These are phyloP conservation scores for Drosophila helvetica DNA, from an alignment of 2,888 invertebrate species.

Conservation along the genomic window DNA sequence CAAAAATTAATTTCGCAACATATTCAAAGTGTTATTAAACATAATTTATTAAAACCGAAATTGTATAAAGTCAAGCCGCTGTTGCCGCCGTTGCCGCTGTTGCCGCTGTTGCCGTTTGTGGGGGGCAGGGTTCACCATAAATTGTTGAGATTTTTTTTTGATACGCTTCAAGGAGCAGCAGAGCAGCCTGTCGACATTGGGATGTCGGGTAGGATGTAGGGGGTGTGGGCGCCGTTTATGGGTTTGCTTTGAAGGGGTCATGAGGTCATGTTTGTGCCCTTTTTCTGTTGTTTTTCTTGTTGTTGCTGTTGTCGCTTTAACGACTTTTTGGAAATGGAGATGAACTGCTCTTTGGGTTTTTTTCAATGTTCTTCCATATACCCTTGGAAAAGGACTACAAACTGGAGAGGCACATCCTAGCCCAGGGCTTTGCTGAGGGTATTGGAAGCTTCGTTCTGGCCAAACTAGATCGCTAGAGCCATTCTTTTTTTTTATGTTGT, in stretches of 20 bases:
- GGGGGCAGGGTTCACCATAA: constrained; percentile 53
- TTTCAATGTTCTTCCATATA: neutral
- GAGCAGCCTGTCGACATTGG: constrained; percentile 3
- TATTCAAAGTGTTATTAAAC: constrained; percentile 81
- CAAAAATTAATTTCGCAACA: constrained; percentile 79
- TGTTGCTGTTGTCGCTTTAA: constrained; percentile 50
- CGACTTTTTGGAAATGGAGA: constrained; percentile 54
- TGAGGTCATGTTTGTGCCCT: constrained; percentile 67
- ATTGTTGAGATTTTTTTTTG: constrained; percentile 66
- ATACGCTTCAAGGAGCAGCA: neutral
- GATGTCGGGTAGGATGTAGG: neutral
- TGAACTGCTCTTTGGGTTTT: neutral
- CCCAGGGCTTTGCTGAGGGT: constrained; percentile 9
- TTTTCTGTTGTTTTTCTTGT: constrained; percentile 14
- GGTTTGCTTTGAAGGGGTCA: constrained; percentile 45
- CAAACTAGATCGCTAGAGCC: constrained; percentile 15
- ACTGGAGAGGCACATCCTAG: neutral
- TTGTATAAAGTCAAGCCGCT: constrained; percentile 62
- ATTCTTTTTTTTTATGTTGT: constrained; percentile 9
- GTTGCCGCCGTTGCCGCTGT: neutral
- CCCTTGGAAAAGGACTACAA: neutral
- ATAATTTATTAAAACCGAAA: constrained; percentile 81
- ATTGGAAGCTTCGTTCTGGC: constrained; percentile 24
- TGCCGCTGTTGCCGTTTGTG: too few relatives aligned
- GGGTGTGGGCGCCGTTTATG: constrained; percentile 12